Base-by-base conservation (phyloP, 2,888 invertebrate species). In the Oxytorus armatus region DNA sequence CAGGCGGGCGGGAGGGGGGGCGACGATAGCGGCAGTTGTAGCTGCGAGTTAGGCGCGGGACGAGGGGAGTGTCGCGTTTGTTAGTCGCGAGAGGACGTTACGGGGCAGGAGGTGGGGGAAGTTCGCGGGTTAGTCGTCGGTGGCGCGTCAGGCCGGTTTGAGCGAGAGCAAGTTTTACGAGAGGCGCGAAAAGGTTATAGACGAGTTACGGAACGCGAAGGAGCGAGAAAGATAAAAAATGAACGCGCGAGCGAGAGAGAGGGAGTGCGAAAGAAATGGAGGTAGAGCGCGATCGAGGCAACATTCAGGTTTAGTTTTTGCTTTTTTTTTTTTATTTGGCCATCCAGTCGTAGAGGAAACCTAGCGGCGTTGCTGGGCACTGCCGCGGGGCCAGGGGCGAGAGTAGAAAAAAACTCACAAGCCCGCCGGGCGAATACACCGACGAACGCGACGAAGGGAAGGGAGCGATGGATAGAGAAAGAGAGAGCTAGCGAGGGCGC, bases 341-440 rank as follows among this genome's bases (percentile, higher is more conserved):
- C 86, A 87, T 86, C 79, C 85, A 47, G 47, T 4, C 25, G 49
- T 36, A 68, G 86, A 88, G 86, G 86, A 88, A 88, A 87, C 84
- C 85, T 84, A 87, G 87, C 87, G 14, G 47, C 44, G 70, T 36
- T 39, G 14, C 18, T 47, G 83, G n/a, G n/a, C n/a, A n/a, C n/a
- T 82, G 80, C 69, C 81, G 36, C 29, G 65, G 39, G 63, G 61
- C 25, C 57, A 39, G 76, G 69, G 72, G 51, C 47, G n/a, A n/a
- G n/a, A n/a, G n/a, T n/a, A n/a, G n/a, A n/a, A n/a, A n/a, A 69
- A 61, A 55, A 66, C 51, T 55, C 66, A 66, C 8, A 44, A 63
- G 61, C 73, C 73, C 39, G 73, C 57, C 25, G 65, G 65, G 55
- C 47, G 59, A 59, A 61, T 66, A 66, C 66, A 23, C 11, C 42